Evolutionary conservation across 2,797 vertebrate species (phyloP).

Genomic region (Arnoldichthys spilopterus): DNA sequence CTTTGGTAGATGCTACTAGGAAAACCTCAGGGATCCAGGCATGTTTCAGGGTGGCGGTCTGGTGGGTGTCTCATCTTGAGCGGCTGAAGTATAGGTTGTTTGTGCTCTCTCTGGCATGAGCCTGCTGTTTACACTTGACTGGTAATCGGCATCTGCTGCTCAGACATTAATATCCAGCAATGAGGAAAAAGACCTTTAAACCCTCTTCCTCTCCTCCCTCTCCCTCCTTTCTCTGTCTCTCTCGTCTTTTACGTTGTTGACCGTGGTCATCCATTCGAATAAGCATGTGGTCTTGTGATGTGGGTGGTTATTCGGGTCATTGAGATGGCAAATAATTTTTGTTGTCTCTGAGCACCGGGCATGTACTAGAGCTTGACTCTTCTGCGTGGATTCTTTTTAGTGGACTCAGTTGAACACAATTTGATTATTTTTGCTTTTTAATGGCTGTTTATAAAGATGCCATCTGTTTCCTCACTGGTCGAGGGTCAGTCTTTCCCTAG

Average conservation of each 20-base stretch:
- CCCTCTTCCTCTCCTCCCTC: too few species aligned
- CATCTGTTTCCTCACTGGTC: too few species aligned
- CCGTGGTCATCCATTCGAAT: constrained; percentile 22
- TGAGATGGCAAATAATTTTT: background rate
- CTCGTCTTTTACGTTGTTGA: constrained; percentile 14
- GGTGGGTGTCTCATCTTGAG: background rate
- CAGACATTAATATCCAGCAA: constrained; percentile 42
- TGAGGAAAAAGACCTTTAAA: constrained; percentile 52
- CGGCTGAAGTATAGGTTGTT: background rate
- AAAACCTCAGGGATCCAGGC: background rate
- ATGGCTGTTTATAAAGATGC: too few species aligned
- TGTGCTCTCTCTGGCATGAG: background rate
- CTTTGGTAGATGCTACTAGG: background rate
- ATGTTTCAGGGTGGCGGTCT: background rate
- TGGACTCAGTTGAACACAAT: background rate
- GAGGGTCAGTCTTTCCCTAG: too few species aligned
- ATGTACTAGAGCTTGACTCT: background rate
- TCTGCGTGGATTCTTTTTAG: background rate
- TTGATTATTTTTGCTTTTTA: background rate
- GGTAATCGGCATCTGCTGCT: constrained; percentile 23
- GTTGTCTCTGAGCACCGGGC: background rate
- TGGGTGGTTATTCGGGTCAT: constrained; percentile 3
- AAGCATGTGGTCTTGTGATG: constrained; percentile 17
- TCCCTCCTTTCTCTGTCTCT: background rate
- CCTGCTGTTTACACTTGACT: constrained; percentile 38